Base-by-base conservation (phyloP, 2,888 invertebrate species). In the Anticlea derivata region DNA sequence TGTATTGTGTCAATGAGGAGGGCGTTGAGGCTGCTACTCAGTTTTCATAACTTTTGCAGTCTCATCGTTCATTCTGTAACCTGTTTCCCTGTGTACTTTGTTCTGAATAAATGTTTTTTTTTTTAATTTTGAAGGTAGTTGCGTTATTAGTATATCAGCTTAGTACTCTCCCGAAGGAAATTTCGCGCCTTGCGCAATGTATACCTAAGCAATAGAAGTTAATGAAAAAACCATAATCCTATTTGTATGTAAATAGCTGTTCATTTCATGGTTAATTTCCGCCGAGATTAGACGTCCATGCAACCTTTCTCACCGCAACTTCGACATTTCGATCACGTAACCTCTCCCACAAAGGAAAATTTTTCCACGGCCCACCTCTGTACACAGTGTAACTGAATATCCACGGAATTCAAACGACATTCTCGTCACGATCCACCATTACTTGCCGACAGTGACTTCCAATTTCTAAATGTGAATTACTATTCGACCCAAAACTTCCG, bases 401-500 rank as follows among this genome's bases (percentile, higher is more conserved):
- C 83, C 80, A 81, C 78, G 75, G 81, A 80, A 85, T 81, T 79
- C 79, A 80, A 81, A 83, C 79, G 70, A 74, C 75, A 89, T 88
- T 87, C 88, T 43, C 56, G 83, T 86, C 89, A 90, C 89, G 89
- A 82, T 73, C 85, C 64, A 33, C 86, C 86, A 85, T 89, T 89
- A 88, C 88, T 90, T 81, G 83, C 82, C 87, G 80, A 86, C 88
- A 88, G 82, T 88, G 87, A 89, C 88, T 89, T 88, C 87, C 86
- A 89, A 88, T 89, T 86, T 83, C 80, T 78, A 76, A 73, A 72
- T 66, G 68, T 67, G 61, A 60, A 58, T 66, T 60, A 65, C 63
- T 63, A 73, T 69, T 66, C 66, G 63, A 66, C 64, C 66, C 72
- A 62, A 65, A 64, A 69, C 66, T 57, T 29, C 7, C 12, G n/a